Conservation (phyloP, 1,140 invertebrate genomes). For the Drosophila carrolli region DNA sequence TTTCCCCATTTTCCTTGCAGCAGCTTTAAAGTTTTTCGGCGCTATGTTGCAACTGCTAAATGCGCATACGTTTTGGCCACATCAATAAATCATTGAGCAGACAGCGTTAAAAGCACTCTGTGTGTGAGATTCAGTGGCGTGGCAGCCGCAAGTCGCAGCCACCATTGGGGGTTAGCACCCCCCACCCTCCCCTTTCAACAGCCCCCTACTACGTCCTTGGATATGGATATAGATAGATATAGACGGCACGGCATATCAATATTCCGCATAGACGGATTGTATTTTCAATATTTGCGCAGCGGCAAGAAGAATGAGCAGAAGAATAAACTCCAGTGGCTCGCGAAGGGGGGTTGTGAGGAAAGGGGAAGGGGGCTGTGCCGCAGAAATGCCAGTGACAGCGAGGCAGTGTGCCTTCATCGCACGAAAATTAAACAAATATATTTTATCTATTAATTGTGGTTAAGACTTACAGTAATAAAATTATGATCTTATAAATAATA, state of each 20-base stretch:
- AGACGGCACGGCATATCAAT: slow-evolving; percentile 73
- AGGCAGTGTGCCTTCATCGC: slow-evolving; percentile 2
- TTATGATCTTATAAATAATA: too few relatives aligned
- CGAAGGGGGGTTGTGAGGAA: neutral
- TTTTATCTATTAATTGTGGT: too few relatives aligned
- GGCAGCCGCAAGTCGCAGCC: slow-evolving; percentile 39
- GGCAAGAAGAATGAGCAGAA: slow-evolving; percentile 51
- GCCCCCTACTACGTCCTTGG: slow-evolving; percentile 5
- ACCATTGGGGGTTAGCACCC: neutral
- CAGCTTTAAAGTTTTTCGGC: slow-evolving; percentile 42
- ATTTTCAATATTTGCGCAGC: slow-evolving; percentile 82
- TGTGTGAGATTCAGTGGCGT: slow-evolving; percentile 22
- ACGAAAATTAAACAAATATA: neutral
- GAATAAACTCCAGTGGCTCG: slow-evolving; percentile 32
- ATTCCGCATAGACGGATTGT: slow-evolving; percentile 81
- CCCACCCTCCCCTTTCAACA: neutral
- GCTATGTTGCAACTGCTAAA: slow-evolving; percentile 64
- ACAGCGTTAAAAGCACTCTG: slow-evolving; percentile 79
- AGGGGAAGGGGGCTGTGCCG: neutral
- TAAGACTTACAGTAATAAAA: too few relatives aligned
- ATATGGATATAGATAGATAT: slow-evolving; percentile 47
- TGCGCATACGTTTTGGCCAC: slow-evolving; percentile 62
- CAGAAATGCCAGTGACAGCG: slow-evolving; percentile 1
- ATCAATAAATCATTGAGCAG: slow-evolving; percentile 80
- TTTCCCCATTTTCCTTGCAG: slow-evolving; percentile 6